phyloP scores from a whole-genome alignment of 2,888 invertebrate species.

The Pimpla rufipes region DNA sequence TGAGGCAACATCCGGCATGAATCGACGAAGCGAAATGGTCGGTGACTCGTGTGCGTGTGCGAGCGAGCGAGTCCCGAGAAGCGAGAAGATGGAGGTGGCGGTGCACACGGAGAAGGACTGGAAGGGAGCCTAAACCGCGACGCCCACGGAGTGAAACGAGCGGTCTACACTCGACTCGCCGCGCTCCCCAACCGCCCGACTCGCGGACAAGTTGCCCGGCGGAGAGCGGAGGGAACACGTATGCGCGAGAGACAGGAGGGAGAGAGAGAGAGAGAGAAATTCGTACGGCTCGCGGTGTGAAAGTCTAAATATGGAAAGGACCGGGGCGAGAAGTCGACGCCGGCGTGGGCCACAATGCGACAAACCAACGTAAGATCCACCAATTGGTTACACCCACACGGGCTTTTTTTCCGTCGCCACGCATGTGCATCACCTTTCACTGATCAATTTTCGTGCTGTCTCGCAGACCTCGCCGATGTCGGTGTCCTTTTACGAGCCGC shows the following conservation, averaged over 20 bases:
- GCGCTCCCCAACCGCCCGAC: slow-evolving; percentile 22
- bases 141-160: slow-evolving; percentile 65
- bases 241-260: background rate
- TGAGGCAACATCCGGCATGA: slow-evolving; percentile 85
- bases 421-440: slow-evolving; percentile 13
- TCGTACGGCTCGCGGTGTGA: slow-evolving; percentile 2
- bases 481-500: background rate
- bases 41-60: slow-evolving; percentile 69
- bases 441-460: background rate
- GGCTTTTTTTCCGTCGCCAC: background rate
- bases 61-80: slow-evolving; percentile 10
- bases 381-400: slow-evolving; percentile 10
- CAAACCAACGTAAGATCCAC: background rate
- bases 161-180: slow-evolving; percentile 29
- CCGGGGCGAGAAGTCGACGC: slow-evolving; percentile 19
- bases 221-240: background rate
- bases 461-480: background rate
- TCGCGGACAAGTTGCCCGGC: background rate
- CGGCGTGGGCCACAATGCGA: background rate
- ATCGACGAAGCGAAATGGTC: slow-evolving; percentile 82
- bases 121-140: slow-evolving; percentile 41
- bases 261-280: background rate
- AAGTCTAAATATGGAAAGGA: slow-evolving; percentile 31
- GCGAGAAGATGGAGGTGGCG: slow-evolving; percentile 26
- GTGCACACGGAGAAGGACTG: slow-evolving; percentile 20